A percentile compares a stretch with the other conserved stretches of the same genome.
Conservation (phyloP, 2,113 vertebrate species). For the Fregata magnificens region DNA sequence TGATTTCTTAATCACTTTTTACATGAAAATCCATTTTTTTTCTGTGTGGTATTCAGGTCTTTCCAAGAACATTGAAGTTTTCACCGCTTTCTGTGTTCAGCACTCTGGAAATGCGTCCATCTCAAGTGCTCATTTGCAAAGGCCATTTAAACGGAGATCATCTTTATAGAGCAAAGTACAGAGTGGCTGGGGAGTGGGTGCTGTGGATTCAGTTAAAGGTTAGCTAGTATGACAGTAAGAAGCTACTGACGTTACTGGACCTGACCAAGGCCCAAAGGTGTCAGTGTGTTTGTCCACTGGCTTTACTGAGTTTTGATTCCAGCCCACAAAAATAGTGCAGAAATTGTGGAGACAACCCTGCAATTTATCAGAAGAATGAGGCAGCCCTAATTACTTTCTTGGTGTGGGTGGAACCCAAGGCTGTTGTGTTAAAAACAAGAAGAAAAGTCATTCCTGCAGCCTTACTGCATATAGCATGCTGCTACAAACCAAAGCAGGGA, state of each 20-base stretch:
- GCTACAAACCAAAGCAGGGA: too few relatives aligned
- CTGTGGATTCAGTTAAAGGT: not conserved
- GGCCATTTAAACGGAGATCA: not conserved
- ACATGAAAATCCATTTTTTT: not conserved
- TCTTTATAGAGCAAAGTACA: not conserved
- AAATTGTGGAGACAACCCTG: too few relatives aligned
- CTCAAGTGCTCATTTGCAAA: not conserved
- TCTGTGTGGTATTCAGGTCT: too few relatives aligned
- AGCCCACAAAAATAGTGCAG: too few relatives aligned
- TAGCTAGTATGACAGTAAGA: not conserved
- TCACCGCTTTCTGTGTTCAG: not conserved
- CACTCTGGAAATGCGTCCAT: not conserved
- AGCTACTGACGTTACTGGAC: not conserved
- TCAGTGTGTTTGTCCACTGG: too few relatives aligned
- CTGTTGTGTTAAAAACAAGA: too few relatives aligned
- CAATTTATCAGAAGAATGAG: too few relatives aligned
- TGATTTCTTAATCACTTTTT: slow-evolving; percentile 44
- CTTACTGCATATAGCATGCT: too few relatives aligned
- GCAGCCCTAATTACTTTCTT: too few relatives aligned
- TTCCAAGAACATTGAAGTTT: not conserved
- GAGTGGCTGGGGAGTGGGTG: not conserved
- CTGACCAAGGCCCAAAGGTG: not conserved
- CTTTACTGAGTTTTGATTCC: too few relatives aligned
- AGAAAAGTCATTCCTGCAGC: too few relatives aligned
- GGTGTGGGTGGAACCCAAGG: too few relatives aligned